Percentiles rank a stretch among this genome's conserved stretches.
Conservation (phyloP, 2,113 vertebrate genomes). For the Anser cygnoides region DNA sequence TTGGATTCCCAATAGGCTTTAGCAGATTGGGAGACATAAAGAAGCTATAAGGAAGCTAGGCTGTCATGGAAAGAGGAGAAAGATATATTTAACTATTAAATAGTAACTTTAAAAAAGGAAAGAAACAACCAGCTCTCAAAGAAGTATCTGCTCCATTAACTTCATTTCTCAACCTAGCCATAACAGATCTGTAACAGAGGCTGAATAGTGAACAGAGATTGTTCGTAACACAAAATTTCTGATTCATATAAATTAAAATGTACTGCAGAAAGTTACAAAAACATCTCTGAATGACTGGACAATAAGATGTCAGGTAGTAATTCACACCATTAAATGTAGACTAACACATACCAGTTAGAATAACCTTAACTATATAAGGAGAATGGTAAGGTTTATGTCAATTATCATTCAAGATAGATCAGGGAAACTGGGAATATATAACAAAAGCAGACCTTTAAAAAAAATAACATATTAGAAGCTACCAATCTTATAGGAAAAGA, state of each 20-base stretch:
- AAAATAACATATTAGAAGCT: background rate
- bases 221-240: background rate
- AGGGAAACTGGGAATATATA: background rate
- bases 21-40: background rate
- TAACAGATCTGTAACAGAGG: background rate
- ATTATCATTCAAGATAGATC: background rate
- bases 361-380: background rate
- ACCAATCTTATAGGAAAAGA: background rate
- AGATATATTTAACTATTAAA: background rate
- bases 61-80: background rate
- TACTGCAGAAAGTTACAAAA: background rate
- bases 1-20: background rate
- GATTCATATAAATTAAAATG: background rate
- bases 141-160: background rate
- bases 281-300: background rate
- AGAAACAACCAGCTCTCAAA: background rate
- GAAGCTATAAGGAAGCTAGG: background rate
- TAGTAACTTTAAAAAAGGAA: background rate
- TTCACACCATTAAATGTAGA: background rate
- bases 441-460: background rate
- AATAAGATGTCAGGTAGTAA: background rate
- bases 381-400: accelerated
- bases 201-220: background rate
- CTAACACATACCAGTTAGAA: background rate
- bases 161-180: background rate